These are phyloP conservation scores for Eolophus roseicapilla DNA, from an alignment of 2,113 vertebrate species.

Conservation along the genomic window DNA sequence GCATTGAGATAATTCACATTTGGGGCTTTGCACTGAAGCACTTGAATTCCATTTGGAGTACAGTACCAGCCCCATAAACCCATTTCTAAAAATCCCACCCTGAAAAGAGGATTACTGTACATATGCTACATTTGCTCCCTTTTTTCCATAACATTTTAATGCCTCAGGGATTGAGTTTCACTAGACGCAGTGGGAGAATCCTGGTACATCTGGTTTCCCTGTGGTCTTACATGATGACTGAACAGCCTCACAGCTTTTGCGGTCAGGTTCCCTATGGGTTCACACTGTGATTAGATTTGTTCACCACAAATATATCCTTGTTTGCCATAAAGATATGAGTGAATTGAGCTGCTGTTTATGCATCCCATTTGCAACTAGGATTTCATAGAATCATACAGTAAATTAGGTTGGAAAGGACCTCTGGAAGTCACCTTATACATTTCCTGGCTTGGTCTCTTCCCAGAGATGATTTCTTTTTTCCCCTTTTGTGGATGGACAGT, in stretches of 20 bases:
- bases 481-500: neutral
- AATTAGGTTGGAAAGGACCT: slow-evolving; percentile 58
- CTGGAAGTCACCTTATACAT: slow-evolving; percentile 15
- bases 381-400: slow-evolving; percentile 56
- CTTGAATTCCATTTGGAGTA: slow-evolving; percentile 33
- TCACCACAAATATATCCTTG: slow-evolving; percentile 60
- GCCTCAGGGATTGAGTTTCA: slow-evolving; percentile 56
- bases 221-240: slow-evolving; percentile 69
- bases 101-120: slow-evolving; percentile 51
- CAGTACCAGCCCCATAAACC: neutral
- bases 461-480: neutral
- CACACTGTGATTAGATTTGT: slow-evolving; percentile 68
- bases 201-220: slow-evolving; percentile 69
- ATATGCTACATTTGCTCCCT: slow-evolving; percentile 44
- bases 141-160: slow-evolving; percentile 62
- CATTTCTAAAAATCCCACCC: slow-evolving; percentile 29
- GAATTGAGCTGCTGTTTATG: slow-evolving; percentile 40
- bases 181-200: slow-evolving; percentile 61
- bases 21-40: neutral
- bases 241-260: slow-evolving; percentile 65
- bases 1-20: neutral
- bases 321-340: slow-evolving; percentile 14
- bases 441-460: neutral
- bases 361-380: slow-evolving; percentile 15
- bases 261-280: slow-evolving; percentile 58